Conservation (phyloP, 2,888 invertebrate genomes). For the Diplolepis rosae region DNA sequence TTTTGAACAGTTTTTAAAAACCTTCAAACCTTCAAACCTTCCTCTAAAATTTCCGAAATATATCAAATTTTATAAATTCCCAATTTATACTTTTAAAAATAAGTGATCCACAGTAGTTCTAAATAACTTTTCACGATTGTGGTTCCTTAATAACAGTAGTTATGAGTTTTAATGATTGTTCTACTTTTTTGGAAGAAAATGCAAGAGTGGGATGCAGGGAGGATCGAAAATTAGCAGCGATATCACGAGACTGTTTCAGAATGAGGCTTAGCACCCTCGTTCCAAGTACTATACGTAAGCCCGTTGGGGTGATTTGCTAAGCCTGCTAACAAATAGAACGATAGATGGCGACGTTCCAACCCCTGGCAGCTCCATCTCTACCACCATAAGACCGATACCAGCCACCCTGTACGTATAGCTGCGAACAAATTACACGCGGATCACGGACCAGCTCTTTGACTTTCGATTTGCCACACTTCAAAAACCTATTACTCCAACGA, state of each 20-base stretch:
- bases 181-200: background rate
- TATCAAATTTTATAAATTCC: too few species aligned
- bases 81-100: too few species aligned
- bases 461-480: slow-evolving; percentile 68
- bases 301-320: slow-evolving; percentile 73
- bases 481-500: slow-evolving; percentile 50
- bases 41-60: too few species aligned
- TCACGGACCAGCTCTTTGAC: slow-evolving; percentile 62
- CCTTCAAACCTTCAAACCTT: too few species aligned
- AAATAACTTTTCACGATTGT: too few species aligned
- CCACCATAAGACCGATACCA: slow-evolving; percentile 43
- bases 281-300: slow-evolving; percentile 68
- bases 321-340: slow-evolving; percentile 73
- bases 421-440: slow-evolving; percentile 70
- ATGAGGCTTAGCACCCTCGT: slow-evolving; percentile 69
- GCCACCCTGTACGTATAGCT: slow-evolving; percentile 47
- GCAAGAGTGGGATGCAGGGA: background rate
- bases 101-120: too few species aligned
- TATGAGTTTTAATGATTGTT: too few species aligned
- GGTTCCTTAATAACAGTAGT: too few species aligned
- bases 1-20: too few species aligned
- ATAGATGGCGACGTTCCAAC: slow-evolving; percentile 70
- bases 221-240: slow-evolving; percentile 27
- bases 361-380: slow-evolving; percentile 49
- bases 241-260: slow-evolving; percentile 32